Conservation (phyloP, 2,888 invertebrate genomes). For the Lacanobia wlatinum region DNA sequence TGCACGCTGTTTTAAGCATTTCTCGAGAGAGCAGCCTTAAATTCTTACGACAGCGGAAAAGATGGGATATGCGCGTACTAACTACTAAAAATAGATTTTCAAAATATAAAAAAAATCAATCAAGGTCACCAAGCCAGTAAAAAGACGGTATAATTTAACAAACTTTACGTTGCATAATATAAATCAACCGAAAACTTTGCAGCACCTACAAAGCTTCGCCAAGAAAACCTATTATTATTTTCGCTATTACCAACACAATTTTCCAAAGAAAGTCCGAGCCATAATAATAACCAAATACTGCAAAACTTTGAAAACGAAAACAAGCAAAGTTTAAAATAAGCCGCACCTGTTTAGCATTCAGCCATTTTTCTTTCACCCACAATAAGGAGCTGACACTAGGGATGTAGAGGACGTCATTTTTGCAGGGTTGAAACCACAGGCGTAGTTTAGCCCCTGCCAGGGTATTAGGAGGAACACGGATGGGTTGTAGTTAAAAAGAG, state of each 20-base stretch:
- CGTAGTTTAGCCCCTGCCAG: too few relatives aligned
- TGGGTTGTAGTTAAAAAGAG: too few relatives aligned
- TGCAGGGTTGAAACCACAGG: not conserved
- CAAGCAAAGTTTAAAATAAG: conserved; percentile 38
- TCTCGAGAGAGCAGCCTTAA: too few relatives aligned
- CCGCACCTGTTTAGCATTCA: conserved; percentile 40
- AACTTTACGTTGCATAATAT: not conserved
- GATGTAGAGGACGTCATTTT: not conserved
- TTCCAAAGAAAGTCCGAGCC: conserved; percentile 21
- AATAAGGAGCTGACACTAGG: not conserved
- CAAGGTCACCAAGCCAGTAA: too few relatives aligned
- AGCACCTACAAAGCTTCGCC: not conserved
- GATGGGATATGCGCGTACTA: too few relatives aligned
- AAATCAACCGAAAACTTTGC: conserved; percentile 5
- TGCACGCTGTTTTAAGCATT: too few relatives aligned
- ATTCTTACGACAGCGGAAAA: too few relatives aligned
- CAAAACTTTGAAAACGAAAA: conserved; percentile 35
- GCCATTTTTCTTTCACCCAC: conserved; percentile 37
- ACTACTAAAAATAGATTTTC: too few relatives aligned
- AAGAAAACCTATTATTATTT: conserved; percentile 19
- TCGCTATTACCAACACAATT: conserved; percentile 12
- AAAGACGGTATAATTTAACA: not conserved
- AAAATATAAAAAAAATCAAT: too few relatives aligned
- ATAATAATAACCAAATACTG: conserved; percentile 31
- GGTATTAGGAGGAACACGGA: too few relatives aligned